Percentiles rank a stretch among this genome's conserved stretches.
phyloP scores from a whole-genome alignment of 2,797 vertebrate genomes.

The Enteromius unitaeniatus region DNA sequence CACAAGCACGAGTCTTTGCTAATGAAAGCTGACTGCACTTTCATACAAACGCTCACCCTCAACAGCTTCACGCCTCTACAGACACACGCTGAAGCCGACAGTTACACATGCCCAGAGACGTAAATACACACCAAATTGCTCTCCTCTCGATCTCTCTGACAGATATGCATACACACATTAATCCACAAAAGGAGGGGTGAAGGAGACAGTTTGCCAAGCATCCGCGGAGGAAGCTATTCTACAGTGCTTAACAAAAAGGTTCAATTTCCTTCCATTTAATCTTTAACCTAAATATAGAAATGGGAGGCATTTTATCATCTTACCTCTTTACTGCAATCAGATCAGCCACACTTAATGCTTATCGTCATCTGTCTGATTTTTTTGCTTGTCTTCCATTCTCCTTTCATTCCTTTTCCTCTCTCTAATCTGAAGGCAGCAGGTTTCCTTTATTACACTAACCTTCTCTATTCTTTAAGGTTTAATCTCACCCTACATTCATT shows the following conservation, averaged over 20 bases:
- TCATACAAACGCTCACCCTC: slow-evolving; percentile 30
- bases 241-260: slow-evolving; percentile 37
- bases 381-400: slow-evolving; percentile 31
- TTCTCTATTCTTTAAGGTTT: slow-evolving; percentile 17
- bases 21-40: slow-evolving; percentile 59
- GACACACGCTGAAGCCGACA: slow-evolving; percentile 23
- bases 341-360: slow-evolving; percentile 54
- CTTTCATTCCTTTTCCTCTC: background rate
- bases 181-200: slow-evolving; percentile 29
- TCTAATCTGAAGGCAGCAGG: background rate
- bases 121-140: slow-evolving; percentile 53
- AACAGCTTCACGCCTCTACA: slow-evolving; percentile 35
- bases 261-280: slow-evolving; percentile 60
- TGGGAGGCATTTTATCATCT: slow-evolving; percentile 34
- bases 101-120: slow-evolving; percentile 37
- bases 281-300: slow-evolving; percentile 53
- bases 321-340: slow-evolving; percentile 57
- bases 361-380: slow-evolving; percentile 30
- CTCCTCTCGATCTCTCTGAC: slow-evolving; percentile 39
- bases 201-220: slow-evolving; percentile 45
- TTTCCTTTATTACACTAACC: slow-evolving; percentile 23
- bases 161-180: slow-evolving; percentile 47
- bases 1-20: slow-evolving; percentile 40
- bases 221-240: slow-evolving; percentile 50
- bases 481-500: slow-evolving; percentile 24